Evolutionary conservation across 2,888 invertebrate species (phyloP).

Genomic region (Agrenia bidenticulata): DNA sequence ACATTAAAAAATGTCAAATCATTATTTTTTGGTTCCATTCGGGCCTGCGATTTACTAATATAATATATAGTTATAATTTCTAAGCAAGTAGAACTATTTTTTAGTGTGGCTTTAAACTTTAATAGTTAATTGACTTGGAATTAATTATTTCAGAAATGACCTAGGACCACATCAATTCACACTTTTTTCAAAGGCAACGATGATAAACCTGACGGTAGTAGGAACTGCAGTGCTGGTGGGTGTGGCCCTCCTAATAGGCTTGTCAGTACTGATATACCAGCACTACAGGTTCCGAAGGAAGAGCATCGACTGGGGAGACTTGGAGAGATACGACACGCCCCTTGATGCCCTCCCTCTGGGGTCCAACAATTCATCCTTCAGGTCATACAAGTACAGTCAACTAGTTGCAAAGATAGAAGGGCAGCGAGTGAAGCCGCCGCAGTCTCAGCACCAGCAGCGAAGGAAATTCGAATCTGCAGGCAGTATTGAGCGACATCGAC

Average conservation of each 20-base stretch:
- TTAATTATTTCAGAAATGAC: no score
- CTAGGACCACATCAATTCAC: no score
- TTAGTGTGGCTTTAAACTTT: no score
- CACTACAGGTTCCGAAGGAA: constrained; percentile 7
- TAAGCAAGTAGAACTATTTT: no score
- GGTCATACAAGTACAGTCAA: constrained; percentile 11
- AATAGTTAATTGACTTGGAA: no score
- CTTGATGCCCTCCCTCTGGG: not conserved
- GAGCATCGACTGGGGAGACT: constrained; percentile 1
- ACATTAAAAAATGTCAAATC: no score
- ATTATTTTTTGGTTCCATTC: no score
- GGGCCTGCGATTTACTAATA: no score
- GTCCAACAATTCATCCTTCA: constrained; percentile 11
- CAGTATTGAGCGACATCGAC: not conserved
- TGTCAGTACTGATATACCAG: constrained; percentile 3
- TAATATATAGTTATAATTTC: no score
- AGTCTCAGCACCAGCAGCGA: no score
- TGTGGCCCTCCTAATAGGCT: not conserved
- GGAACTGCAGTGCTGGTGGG: not conserved
- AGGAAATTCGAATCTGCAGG: not conserved
- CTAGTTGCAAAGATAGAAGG: not conserved
- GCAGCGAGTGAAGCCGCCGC: not conserved
- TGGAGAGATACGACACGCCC: constrained; percentile 4
- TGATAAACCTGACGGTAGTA: not conserved
- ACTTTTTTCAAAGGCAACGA: not conserved